Evolutionary conservation across 2,797 vertebrate genomes (phyloP).

Genomic region (Alosa sapidissima): DNA sequence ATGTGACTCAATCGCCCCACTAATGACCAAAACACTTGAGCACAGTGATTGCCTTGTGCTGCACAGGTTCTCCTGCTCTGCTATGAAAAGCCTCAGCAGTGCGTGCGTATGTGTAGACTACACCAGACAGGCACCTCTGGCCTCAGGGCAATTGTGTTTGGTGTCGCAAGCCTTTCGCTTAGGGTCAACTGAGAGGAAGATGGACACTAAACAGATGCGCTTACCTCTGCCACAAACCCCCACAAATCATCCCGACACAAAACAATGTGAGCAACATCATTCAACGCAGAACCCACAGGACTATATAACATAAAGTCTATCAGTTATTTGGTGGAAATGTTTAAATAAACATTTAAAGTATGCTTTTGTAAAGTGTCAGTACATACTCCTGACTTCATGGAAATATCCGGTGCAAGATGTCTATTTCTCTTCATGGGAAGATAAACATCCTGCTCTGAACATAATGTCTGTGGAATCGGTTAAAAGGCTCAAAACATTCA

Average conservation of each 20-base stretch:
- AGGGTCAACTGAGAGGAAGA: neutral
- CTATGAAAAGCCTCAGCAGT: neutral
- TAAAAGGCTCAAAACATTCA: neutral
- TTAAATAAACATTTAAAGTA: too few relatives aligned
- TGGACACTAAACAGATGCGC: slow-evolving; percentile 11
- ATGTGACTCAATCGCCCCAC: neutral
- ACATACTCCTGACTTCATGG: too few relatives aligned
- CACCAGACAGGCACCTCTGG: too few relatives aligned
- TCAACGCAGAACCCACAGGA: too few relatives aligned
- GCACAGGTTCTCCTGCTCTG: neutral
- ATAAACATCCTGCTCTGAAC: too few relatives aligned
- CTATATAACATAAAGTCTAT: too few relatives aligned
- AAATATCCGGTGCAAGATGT: too few relatives aligned
- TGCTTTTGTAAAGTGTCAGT: too few relatives aligned
- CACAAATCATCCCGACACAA: neutral
- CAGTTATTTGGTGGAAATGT: too few relatives aligned
- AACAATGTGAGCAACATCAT: neutral
- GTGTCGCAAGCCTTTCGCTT: neutral
- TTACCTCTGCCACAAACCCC: neutral
- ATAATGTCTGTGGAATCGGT: neutral
- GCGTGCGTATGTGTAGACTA: neutral
- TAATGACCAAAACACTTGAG: neutral
- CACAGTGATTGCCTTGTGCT: neutral
- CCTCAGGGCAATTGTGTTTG: neutral
- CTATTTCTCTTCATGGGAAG: too few relatives aligned